Base-by-base conservation (phyloP, 1,140 invertebrate species). In the Scaptomyza hsui region DNA sequence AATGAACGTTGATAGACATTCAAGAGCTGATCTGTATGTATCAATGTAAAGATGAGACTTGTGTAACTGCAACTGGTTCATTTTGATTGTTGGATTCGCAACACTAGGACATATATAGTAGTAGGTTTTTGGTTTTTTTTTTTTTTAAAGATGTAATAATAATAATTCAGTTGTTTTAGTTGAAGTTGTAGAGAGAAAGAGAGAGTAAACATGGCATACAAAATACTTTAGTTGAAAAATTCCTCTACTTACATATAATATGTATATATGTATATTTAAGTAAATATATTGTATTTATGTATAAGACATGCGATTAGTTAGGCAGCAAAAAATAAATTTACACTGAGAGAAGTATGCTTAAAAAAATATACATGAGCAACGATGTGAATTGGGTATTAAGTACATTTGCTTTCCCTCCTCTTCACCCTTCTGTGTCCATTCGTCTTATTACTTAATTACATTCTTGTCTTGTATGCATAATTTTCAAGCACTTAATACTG, bases 151-250 rank as follows among this genome's bases (percentile, higher is more conserved):
- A 55, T 53, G 18, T 51, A 52, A 29, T 26, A 32, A 32, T 29
- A 24, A 9, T 41, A 7, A 52, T 75, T 69, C n/a, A n/a, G n/a
- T 69, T 72, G 62, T 80, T 57, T 51, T 63, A 13, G 21, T 39
- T 65, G 56, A 72, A 51, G 70, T 75, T 74, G 65, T 77, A 82
- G 81, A 83, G 72, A 83, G 76, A 76, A 80, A 83, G 80, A 83
- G 76, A 85, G 81, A 86, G 81, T 86, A 83, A 85, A 86, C 81
- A 86, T 83, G 68, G 80, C 80, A 80, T 83, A 83, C 80, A 83
- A 83, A 72, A 83, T 73, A 83, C 80, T 83, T 83, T 83, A 83
- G 80, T 83, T 73, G 72, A 86, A 85, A 81, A 80, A 75, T 70
- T 83, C 77, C 80, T 86, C 80, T 75, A 86, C 80, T 55, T 83